phyloP scores from a whole-genome alignment of 2,797 vertebrate genomes.

The Mus spretus region DNA sequence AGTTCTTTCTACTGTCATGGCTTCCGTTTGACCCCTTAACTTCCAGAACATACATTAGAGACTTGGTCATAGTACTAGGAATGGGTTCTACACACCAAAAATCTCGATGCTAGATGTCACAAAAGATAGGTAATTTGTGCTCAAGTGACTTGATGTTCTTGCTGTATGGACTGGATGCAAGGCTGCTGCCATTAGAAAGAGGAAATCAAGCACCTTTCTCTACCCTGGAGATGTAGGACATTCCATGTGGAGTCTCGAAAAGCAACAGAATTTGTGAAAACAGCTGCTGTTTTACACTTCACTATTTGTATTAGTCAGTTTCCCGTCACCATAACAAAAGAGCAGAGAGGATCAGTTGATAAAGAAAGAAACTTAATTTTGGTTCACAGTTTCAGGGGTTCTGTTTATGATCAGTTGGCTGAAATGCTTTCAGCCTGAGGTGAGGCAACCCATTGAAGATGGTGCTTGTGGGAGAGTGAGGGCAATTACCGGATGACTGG shows the following conservation, averaged over 20 bases:
- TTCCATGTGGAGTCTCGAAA: not conserved
- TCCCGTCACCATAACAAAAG: not conserved
- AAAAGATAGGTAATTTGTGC: not conserved
- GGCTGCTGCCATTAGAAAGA: not conserved
- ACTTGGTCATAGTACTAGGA: not conserved
- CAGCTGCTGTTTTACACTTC: too few species aligned
- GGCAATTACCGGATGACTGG: not conserved
- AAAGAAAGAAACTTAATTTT: not conserved
- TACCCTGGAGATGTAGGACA: too few species aligned
- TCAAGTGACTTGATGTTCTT: not conserved
- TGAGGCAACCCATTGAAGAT: not conserved
- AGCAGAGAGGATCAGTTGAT: not conserved
- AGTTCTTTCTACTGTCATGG: not conserved
- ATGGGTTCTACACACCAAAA: not conserved
- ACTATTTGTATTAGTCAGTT: not conserved
- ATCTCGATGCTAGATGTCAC: not conserved
- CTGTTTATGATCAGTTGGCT: not conserved
- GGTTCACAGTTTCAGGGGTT: not conserved
- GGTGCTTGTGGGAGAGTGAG: not conserved
- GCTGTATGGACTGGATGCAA: not conserved
- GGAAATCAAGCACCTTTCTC: not conserved
- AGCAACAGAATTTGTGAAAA: not conserved
- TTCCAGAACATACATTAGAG: not conserved
- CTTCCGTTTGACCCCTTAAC: not conserved
- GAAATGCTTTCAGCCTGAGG: not conserved